Evolutionary conservation across 2,888 invertebrate genomes (phyloP), one percentile per base, ranked within the genome.

Genomic region (Microctonus hyperodae): DNA sequence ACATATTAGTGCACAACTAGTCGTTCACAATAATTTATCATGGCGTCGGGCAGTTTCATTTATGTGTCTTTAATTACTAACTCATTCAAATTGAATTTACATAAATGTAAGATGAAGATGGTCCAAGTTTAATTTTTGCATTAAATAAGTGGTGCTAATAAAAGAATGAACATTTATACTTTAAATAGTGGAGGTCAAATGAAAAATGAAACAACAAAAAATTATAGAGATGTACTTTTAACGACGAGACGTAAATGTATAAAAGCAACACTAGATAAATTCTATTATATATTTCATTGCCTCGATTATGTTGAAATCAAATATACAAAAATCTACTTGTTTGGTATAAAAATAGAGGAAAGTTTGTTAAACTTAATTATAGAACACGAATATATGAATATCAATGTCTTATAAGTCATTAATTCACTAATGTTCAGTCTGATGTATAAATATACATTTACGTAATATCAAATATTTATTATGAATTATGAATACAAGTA

Each of bases 21-120:
- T 65, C 59, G 53, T 55, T 67, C 35, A 64, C 22, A 28, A 55
- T 61, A 56, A 61, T 37, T 48, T 31, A 66, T 10, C 13, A 53
- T n/a, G 67, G 60, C 69, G 62, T 65, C 70, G 70, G 70, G 60
- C 59, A 71, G 70, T 71, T 71, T 53, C 59, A 60, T 63, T 57
- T 68, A 44, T 48, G 55, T 61, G 56, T 56, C 28, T 62, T 66
- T 37, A 55, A 23, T 56, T 63, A 64, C 56, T 60, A 44, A 69
- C 55, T 63, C 23, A 9, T 48, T 16, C 10, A 44, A 10, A 59
- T 25, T 16, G 48, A 28, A 28, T 23, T 16, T 13, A 23, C 25
- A 33, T 50, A 25, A 51, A 13, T 10, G 22, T 4, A 33, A 51
- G 35, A 11, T 48, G 51, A 37, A 37, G 65, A 69, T 69, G 73